A percentile compares a stretch with the other conserved stretches of the same genome.
These are phyloP conservation scores for Octopus sinensis DNA, from an alignment of 1,140 invertebrate species.

Conservation along the genomic window DNA sequence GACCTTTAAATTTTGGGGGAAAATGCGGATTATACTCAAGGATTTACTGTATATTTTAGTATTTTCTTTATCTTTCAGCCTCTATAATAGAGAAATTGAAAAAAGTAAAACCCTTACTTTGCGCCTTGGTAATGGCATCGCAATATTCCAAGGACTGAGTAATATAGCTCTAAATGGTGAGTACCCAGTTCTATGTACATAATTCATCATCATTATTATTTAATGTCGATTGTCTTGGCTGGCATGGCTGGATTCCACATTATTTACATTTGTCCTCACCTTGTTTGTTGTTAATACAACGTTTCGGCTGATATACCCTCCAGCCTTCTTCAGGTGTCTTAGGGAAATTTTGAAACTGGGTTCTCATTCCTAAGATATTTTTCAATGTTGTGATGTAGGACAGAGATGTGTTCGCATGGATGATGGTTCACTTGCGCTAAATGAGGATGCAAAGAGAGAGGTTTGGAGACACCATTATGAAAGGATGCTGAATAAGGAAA, in stretches of 20 bases:
- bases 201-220: neutral
- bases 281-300: too few relatives aligned
- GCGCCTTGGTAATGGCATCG: slow-evolving; percentile 83
- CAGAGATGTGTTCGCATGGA: too few relatives aligned
- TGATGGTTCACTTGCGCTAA: too few relatives aligned
- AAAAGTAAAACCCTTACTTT: slow-evolving; percentile 71
- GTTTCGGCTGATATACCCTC: too few relatives aligned
- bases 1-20: neutral
- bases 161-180: slow-evolving; percentile 63
- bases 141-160: slow-evolving; percentile 71
- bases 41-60: neutral
- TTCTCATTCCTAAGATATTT: too few relatives aligned
- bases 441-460: too few relatives aligned
- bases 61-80: slow-evolving; percentile 47
- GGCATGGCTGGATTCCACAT: neutral
- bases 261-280: neutral
- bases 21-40: neutral
- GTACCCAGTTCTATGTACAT: neutral
- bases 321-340: too few relatives aligned
- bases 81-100: slow-evolving; percentile 74
- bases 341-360: too few relatives aligned
- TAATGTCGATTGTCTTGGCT: neutral
- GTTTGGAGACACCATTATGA: too few relatives aligned
- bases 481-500: too few relatives aligned
- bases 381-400: too few relatives aligned